These are phyloP conservation scores for Lagopus leucura DNA, from an alignment of 2,113 vertebrate genomes.

Conservation along the genomic window DNA sequence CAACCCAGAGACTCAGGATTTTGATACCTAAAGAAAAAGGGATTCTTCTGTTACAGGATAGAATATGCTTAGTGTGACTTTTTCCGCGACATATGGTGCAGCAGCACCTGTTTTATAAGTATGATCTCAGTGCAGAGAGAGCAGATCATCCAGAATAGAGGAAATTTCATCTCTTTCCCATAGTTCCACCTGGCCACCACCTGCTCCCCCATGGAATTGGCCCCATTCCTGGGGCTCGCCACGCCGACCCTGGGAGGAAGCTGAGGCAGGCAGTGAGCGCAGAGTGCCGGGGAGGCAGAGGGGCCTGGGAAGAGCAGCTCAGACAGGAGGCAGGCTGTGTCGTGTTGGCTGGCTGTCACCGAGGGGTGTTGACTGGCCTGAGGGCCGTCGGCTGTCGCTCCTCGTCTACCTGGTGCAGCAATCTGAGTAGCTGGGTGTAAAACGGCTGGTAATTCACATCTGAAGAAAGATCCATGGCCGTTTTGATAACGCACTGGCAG, in stretches of 20 bases:
- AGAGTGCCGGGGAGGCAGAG: conserved; percentile 53
- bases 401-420: neutral
- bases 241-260: conserved; percentile 50
- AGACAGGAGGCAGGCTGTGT: neutral
- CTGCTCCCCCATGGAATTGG: conserved; percentile 86
- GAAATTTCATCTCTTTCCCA: conserved; percentile 72
- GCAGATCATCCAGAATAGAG: conserved; percentile 66
- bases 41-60: conserved; percentile 12
- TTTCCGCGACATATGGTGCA: conserved; percentile 67
- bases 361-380: neutral
- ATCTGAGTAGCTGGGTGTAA: neutral
- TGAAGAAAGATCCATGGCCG: neutral
- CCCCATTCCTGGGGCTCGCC: conserved; percentile 63
- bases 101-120: conserved; percentile 75
- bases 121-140: conserved; percentile 64
- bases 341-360: neutral
- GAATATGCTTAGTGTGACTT: conserved; percentile 52
- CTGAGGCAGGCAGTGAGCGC: conserved; percentile 49
- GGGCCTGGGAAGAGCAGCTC: conserved; percentile 53
- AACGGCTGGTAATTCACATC: neutral
- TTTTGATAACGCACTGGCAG: neutral
- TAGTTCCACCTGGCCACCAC: conserved; percentile 84
- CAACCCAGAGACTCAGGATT: neutral
- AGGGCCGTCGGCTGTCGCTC: neutral
- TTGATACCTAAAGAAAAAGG: neutral